Base-by-base conservation (phyloP, 2,888 invertebrate species). In the Blastobasis lacticolella region DNA sequence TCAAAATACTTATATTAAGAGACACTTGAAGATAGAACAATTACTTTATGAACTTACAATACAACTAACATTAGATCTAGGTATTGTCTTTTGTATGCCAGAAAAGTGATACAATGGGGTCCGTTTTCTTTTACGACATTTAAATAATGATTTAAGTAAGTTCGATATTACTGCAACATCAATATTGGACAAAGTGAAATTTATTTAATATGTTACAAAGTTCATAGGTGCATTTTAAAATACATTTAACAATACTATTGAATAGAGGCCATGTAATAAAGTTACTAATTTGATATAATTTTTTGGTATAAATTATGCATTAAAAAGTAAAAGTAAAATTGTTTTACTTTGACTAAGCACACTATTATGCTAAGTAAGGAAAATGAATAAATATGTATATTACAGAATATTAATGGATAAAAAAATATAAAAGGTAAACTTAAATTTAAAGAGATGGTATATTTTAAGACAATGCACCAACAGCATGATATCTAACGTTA, bases 51-150 rank as follows among this genome's bases (percentile, higher is more conserved):
- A 81, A 79, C 82, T 85, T 85, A 86, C 83, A 77, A 23, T 85
- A 85, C 80, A 71, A 71, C 87, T 87, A 88, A 87, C 78, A 78
- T 87, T 89, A 89, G 83, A 87, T 80, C 89, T 89, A 89, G 87
- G 88, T 89, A 89, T 89, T 89, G 89, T 89, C 89, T 88, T 89
- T 88, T 84, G 83, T 83, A 86, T 88, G 84, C 83, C 84, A 80
- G 82, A 86, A 76, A 78, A 69, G 74, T 80, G 79, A 81, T 79
- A 63, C 61, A 75, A 84, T 81, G 83, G 81, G 80, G 75, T 79
- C 77, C 67, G 65, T 68, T 50, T 67, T 58, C 60, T 62, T 71
- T 66, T 64, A 75, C 63, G 67, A 71, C 67, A 65, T 70, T 49
- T 63, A 67, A 72, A 67, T 67, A 63, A 58, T 64, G 64, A 63